These are phyloP conservation scores for Zonitis immaculata DNA, from an alignment of 2,888 invertebrate species.

Conservation along the genomic window DNA sequence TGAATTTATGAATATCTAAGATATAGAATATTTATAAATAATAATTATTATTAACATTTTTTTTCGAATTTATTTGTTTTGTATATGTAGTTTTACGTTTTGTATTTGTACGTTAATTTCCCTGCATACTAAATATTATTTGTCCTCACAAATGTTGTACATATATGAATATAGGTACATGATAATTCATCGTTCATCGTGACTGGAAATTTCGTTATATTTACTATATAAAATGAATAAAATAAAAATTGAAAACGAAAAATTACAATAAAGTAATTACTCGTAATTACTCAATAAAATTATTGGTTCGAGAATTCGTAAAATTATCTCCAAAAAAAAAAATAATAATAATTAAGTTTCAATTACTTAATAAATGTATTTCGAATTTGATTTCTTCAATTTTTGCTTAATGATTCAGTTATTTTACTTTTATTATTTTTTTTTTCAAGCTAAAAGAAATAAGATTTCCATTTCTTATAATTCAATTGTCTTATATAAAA, in stretches of 20 bases:
- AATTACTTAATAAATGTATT: too few relatives aligned
- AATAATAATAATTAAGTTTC: too few relatives aligned
- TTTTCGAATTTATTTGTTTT: slow-evolving; percentile 10
- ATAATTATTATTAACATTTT: slow-evolving; percentile 1
- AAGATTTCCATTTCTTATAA: background rate
- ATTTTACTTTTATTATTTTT: background rate
- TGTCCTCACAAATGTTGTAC: slow-evolving; percentile 13
- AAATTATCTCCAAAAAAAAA: too few relatives aligned
- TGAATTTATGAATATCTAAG: too few relatives aligned
- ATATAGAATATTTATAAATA: background rate
- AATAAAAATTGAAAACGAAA: background rate
- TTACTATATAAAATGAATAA: slow-evolving; percentile 1
- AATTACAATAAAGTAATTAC: background rate
- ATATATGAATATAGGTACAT: slow-evolving; percentile 20
- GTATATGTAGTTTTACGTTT: background rate
- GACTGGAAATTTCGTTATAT: slow-evolving; percentile 18
- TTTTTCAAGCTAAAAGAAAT: background rate
- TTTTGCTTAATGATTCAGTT: background rate
- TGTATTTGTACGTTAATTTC: slow-evolving; percentile 19
- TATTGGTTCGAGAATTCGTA: too few relatives aligned
- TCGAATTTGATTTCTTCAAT: too few relatives aligned
- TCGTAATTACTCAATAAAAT: background rate
- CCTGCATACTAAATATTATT: slow-evolving; percentile 19
- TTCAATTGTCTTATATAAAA: background rate
- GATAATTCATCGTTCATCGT: slow-evolving; percentile 12